Percentiles rank a stretch among this genome's conserved stretches.
phyloP scores from a whole-genome alignment of 1,140 invertebrate species.

The Theocolax elegans region DNA sequence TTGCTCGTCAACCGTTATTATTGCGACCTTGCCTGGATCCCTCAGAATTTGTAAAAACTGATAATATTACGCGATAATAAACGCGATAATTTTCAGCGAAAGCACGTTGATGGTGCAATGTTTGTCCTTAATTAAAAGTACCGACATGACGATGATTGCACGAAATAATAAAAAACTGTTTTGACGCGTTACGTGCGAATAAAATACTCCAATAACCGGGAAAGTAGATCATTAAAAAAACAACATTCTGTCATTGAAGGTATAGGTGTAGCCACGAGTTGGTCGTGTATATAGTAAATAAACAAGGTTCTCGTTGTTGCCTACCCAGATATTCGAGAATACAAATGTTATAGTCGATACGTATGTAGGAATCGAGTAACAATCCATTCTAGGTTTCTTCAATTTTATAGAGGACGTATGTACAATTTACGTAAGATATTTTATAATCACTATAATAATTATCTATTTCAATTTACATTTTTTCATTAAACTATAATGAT shows the following conservation, averaged over 20 bases:
- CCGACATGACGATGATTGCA: neutral
- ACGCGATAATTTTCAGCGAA: no score
- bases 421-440: no score
- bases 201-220: neutral
- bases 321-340: constrained; percentile 12
- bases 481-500: no score
- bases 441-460: no score
- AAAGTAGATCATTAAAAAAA: constrained; percentile 2
- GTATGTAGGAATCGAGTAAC: neutral
- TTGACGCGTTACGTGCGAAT: no score
- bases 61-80: no score
- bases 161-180: neutral
- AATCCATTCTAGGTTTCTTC: neutral
- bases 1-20: neutral
- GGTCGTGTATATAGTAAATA: constrained; percentile 12
- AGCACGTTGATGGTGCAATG: neutral
- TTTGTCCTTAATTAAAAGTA: neutral
- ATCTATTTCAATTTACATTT: no score
- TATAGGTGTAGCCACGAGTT: neutral
- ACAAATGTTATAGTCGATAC: constrained; percentile 14
- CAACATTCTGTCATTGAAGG: constrained; percentile 2
- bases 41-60: no score
- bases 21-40: neutral
- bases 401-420: neutral
- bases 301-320: constrained; percentile 27